A percentile compares a stretch with the other conserved stretches of the same genome.
phyloP scores from a whole-genome alignment of 1,140 invertebrate species.

The Chelonus insularis region DNA sequence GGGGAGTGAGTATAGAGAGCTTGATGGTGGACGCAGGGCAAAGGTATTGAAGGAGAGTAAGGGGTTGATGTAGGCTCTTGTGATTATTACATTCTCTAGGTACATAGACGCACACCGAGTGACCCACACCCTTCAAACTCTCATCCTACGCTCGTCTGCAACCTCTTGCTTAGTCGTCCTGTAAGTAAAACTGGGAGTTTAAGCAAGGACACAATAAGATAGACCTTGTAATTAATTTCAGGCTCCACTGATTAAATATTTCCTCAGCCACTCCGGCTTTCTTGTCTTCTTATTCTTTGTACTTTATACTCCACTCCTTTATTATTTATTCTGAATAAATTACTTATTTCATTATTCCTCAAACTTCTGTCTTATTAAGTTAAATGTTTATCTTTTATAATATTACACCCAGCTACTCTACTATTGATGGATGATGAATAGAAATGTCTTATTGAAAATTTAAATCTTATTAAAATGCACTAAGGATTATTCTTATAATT shows the following conservation, averaged over 20 bases:
- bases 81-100: too few relatives aligned
- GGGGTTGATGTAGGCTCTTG: too few relatives aligned
- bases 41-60: too few relatives aligned
- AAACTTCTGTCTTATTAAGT: not conserved
- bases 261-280: conserved; percentile 25
- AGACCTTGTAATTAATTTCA: conserved; percentile 55
- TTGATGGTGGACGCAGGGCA: too few relatives aligned
- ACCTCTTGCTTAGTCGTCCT: not conserved
- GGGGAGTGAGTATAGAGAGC: too few relatives aligned
- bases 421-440: not conserved
- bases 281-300: not conserved
- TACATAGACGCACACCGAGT: too few relatives aligned
- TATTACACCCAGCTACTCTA: not conserved
- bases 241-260: conserved; percentile 58
- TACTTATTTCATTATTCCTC: not conserved
- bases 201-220: conserved; percentile 50
- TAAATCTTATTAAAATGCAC: too few relatives aligned
- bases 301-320: not conserved
- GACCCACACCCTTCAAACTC: too few relatives aligned
- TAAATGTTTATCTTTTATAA: not conserved
- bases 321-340: not conserved
- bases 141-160: not conserved
- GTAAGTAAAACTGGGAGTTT: conserved; percentile 15
- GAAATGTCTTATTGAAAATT: too few relatives aligned
- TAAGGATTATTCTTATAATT: too few relatives aligned